Base-by-base conservation (phyloP, 2,113 vertebrate species). In the Lutjanus erythropterus region DNA sequence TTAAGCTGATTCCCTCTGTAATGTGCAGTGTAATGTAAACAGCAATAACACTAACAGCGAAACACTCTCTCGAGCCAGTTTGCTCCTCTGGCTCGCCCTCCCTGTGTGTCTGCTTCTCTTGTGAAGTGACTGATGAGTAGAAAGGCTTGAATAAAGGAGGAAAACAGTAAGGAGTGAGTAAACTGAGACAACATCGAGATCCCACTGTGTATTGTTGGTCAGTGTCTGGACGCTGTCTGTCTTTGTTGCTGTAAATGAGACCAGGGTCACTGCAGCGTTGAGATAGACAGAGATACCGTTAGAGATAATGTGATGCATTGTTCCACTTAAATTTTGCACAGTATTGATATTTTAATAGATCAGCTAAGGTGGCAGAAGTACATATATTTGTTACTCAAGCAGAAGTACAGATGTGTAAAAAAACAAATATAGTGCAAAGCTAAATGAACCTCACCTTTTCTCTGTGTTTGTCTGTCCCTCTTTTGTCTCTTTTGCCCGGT, bases 221-320 rank as follows among this genome's bases (percentile, higher is more conserved):
- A 65, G 19, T 9, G 50, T 52, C 42, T 42, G n/a, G 71, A 61
- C 44, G 16, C 55, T 61, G 62, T n/a, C 5, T 10, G n/a, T n/a
- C n/a, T 47, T 70, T 76, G 41, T 41, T 31, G 60, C 23, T 6
- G 61, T 44, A 31, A 62, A 56, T 37, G 29, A 71, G 60, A 80
- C 66, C 42, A 41, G 71, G 72, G 74, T 44, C 64, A 79, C 42
- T 37, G 41, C 60, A 59, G 66, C 12, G 23, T 29, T 67, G 39
- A 77, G 19, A 33, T 6, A 75, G 35, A 46, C 19, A 69, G 23
- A 44, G 33, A 46, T 37, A 37, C 12, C 33, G 18, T 3, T 39
- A 39, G 16, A 9, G 50, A 0, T 12, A 42, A 42, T 29, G 19
- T 33, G 10, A 55, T 16, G 5, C 15, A 33, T 15, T 56, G 18